Base-by-base conservation (phyloP, 1,140 invertebrate species). In the Temnothorax curvispinosus region DNA sequence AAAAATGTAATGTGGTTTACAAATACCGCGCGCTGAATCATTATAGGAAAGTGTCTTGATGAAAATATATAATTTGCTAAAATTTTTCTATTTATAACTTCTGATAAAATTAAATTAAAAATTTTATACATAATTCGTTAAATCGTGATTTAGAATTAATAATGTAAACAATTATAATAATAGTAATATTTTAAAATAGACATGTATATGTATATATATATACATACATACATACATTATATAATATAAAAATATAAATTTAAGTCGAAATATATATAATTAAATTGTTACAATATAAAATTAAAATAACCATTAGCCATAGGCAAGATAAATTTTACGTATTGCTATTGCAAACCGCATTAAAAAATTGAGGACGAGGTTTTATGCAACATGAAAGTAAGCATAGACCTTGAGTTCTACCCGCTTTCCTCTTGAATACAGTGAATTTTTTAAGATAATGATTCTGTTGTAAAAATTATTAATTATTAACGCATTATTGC, bases 301-400 rank as follows among this genome's bases (percentile, higher is more conserved):
- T 47, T 56, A 56, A 56, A 56, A 18, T 35, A 62, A 62, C 18
- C 6, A 7, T 15, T 21, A 67, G 0, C 0, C 1, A 27, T 44
- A 44, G 5, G 11, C n/a, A 67, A 67, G 7, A 21, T 11, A 35
- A 76, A 60, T 47, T 62, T 77, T 62, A 62, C 3, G 9, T 44
- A 38, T 18, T 62, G 18, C 6, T 13, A 74, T 74, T 35, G 32
- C 50, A 3, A 56, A 75, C 18, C 38, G 38, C 21, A 44, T 77
- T 47, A 77, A 77, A 62, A 44, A 77, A 60, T 62, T 13, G 38
- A 44, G 50, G 18, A 77, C n/a, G 21, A 77, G 38, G 38, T 76
- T 76, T 44, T 27, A 58, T 32, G 38, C 62, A 77, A 77, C 2
- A 77, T 77, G 38, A 77, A 74, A 75, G 72, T 56, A 56, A 75